These are phyloP conservation scores for Styela plicata DNA, from an alignment of 23 tunicate genomes.

Conservation along the genomic window DNA sequence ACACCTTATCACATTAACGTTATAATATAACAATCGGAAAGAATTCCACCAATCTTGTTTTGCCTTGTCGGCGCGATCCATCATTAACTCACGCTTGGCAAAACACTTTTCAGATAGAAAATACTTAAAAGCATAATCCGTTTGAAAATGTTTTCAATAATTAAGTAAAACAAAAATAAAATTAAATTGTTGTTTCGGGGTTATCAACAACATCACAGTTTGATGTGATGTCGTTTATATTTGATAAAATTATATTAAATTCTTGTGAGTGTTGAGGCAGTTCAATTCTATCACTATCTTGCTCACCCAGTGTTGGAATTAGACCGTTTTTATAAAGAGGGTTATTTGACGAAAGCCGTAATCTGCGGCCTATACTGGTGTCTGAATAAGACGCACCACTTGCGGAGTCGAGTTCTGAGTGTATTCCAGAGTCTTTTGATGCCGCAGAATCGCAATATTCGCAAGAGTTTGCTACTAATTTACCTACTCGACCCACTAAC, in stretches of 20 bases:
- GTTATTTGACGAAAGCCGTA: conserved; percentile 4
- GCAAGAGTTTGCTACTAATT: background rate
- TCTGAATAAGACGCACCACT: conserved; percentile 34
- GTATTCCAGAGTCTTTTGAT: conserved; percentile 94
- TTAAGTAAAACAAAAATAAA: too few relatives aligned
- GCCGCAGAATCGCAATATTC: conserved; percentile 83
- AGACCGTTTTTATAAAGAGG: background rate
- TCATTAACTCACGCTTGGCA: too few relatives aligned
- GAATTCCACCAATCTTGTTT: too few relatives aligned
- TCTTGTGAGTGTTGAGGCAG: conserved; percentile 13
- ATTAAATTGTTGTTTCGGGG: conserved; percentile 12
- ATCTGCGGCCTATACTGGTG: conserved; percentile 28
- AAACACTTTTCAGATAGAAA: too few relatives aligned
- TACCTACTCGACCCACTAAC: background rate
- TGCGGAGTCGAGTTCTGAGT: conserved; percentile 78
- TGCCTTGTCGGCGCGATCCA: too few relatives aligned
- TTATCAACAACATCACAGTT: background rate
- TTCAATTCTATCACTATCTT: conserved; percentile 3
- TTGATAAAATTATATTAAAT: background rate
- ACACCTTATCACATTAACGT: too few relatives aligned
- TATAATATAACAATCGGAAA: too few relatives aligned
- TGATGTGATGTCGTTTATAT: background rate
- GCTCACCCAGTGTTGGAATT: background rate
- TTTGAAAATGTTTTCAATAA: too few relatives aligned
- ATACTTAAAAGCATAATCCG: too few relatives aligned